Base-by-base conservation (phyloP, 2,888 invertebrate species). In the Chrysina gloriosa region DNA sequence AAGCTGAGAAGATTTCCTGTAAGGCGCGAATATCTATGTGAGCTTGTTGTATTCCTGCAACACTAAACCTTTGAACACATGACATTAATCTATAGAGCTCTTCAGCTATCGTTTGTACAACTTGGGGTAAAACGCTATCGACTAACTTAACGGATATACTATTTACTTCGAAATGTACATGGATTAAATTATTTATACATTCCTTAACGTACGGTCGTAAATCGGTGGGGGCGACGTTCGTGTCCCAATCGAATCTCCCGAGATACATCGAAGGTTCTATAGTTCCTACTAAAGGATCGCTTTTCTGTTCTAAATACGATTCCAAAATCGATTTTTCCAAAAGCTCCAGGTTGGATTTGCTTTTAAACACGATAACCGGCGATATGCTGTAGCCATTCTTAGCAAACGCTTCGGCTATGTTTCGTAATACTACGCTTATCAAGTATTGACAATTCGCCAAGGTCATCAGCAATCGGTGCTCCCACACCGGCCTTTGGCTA, bases 181-280 rank as follows among this genome's bases (percentile, higher is more conserved):
- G 89, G 21, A 92, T 90, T 29, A 94, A 85, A 82, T 94, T 94
- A 73, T 92, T 92, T 58, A 94, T 89, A 73, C 93, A 93, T 83
- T 94, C 94, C 81, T 94, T 96, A 21, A 95, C 92, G 78, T 97
- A 98, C 0, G 94, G 94, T 58, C 93, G 85, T 7, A 96, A 88
- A 79, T 94, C 94, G 3, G 88, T 89, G 0, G 93, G 91, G 54
- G 90, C 86, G 56, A 89, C 87, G 74, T 92, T 91, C 0, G 90
- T 89, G 76, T 92, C 91, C 90, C 96, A 94, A 78, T 93, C 93
- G 79, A 96, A 94, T 67, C 91, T 87, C 0, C 96, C 96, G 78
- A 94, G 87, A 83, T 97, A 97, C 96, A 98, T 97, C 70, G 95
- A 95, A 3, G 95, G 95, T 83, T 98, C 97, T 71, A 98, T 96